These are phyloP conservation scores for Borostomias antarcticus DNA, from an alignment of 2,797 vertebrate species.

Conservation along the genomic window DNA sequence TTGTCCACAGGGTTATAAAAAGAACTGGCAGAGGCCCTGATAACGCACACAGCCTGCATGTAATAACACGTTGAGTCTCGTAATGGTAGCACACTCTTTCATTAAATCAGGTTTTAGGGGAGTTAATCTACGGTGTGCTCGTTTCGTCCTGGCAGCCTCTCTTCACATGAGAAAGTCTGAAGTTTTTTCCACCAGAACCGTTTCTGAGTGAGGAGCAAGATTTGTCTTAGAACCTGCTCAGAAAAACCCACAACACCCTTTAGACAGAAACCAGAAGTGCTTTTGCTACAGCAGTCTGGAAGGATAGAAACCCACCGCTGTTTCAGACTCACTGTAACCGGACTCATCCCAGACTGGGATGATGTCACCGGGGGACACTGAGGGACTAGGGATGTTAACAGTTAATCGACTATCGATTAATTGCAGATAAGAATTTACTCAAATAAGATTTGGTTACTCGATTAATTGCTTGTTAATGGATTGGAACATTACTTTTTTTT, in stretches of 20 bases:
- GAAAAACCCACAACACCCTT: too few relatives aligned
- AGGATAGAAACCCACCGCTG: conserved; percentile 57
- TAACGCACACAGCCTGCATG: conserved; percentile 49
- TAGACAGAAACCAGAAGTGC: conserved; percentile 36
- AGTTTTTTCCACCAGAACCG: too few relatives aligned
- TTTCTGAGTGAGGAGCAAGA: too few relatives aligned
- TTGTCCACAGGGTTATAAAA: conserved; percentile 66
- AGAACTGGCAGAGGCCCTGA: conserved; percentile 48
- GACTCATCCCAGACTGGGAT: conserved; percentile 19
- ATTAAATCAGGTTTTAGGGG: conserved; percentile 54
- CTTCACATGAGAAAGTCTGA: too few relatives aligned
- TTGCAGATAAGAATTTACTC: too few relatives aligned
- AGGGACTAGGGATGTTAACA: too few relatives aligned
- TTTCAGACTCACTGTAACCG: conserved; percentile 39
- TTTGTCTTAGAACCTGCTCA: too few relatives aligned
- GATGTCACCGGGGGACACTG: conserved; percentile 25
- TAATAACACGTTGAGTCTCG: conserved; percentile 67
- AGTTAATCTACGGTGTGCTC: conserved; percentile 42
- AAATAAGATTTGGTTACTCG: too few relatives aligned
- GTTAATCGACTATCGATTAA: too few relatives aligned
- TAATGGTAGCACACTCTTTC: conserved; percentile 60
- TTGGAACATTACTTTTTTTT: too few relatives aligned
- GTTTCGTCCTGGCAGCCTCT: neutral
- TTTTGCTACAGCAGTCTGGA: conserved; percentile 61
- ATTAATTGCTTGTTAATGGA: too few relatives aligned